Evolutionary conservation across 2,888 invertebrate species (phyloP).

Genomic region (Sussaba pulchella): DNA sequence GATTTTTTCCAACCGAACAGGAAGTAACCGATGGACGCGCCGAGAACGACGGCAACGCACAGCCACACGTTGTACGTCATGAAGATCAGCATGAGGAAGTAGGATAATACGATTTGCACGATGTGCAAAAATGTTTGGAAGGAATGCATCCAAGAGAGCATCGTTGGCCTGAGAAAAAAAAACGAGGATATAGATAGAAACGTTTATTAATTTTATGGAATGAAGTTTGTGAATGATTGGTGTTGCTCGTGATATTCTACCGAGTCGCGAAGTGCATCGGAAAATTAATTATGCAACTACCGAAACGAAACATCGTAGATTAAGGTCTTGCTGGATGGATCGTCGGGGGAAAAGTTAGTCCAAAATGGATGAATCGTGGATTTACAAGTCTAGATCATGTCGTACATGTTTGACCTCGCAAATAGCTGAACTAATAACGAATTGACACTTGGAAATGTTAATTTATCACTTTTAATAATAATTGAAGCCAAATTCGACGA

Average conservation of each 20-base stretch:
- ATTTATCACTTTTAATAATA: no score
- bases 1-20: slow-evolving; percentile 98
- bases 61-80: slow-evolving; percentile 99
- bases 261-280: slow-evolving; percentile 9
- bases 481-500: no score
- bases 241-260: slow-evolving; percentile 3
- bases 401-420: no score
- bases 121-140: slow-evolving; percentile 96
- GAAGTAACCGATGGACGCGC: slow-evolving; percentile 96
- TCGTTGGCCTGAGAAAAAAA: slow-evolving; percentile 89
- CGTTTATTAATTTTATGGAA: background rate
- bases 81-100: slow-evolving; percentile 97
- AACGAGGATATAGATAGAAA: background rate
- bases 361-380: no score
- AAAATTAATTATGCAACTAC: no score
- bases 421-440: no score
- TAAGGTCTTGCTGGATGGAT: no score
- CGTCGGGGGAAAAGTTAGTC: no score
- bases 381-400: no score
- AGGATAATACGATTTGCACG: slow-evolving; percentile 95
- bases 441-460: no score
- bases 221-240: slow-evolving; percentile 15
- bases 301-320: no score
- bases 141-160: slow-evolving; percentile 93
- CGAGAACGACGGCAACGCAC: slow-evolving; percentile 94